Evolutionary conservation across 2,113 vertebrate species (phyloP).

Genomic region (Coturnix japonica): DNA sequence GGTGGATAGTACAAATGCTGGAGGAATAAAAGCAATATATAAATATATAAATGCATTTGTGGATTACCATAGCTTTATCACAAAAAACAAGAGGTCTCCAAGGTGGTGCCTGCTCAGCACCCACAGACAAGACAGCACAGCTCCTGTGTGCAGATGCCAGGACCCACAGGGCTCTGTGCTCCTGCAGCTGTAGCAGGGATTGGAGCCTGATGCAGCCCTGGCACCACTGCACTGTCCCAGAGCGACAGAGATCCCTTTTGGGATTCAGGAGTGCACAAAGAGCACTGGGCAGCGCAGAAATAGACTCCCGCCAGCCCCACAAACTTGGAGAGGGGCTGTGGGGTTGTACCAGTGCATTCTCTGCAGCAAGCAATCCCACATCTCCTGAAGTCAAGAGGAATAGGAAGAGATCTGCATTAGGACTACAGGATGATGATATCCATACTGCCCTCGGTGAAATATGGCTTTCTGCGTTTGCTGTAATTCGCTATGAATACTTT

Average conservation of each 20-base stretch:
- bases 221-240: rapidly evolving
- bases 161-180: background rate
- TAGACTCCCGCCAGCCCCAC: background rate
- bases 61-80: background rate
- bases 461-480: background rate
- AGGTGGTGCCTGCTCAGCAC: background rate
- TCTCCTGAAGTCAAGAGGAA: background rate
- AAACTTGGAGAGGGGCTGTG: background rate
- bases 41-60: background rate
- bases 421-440: background rate
- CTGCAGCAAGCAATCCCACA: background rate
- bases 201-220: rapidly evolving
- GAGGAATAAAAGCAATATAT: background rate
- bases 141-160: rapidly evolving
- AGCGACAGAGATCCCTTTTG: background rate
- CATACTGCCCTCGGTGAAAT: rapidly evolving
- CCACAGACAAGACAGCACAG: background rate
- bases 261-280: background rate
- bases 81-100: background rate
- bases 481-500: background rate
- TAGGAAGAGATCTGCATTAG: rapidly evolving
- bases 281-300: rapidly evolving
- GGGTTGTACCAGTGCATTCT: background rate
- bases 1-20: background rate
- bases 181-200: rapidly evolving